phyloP scores from a whole-genome alignment of 2,797 vertebrate genomes.

The Gadopsis bispinosus region DNA sequence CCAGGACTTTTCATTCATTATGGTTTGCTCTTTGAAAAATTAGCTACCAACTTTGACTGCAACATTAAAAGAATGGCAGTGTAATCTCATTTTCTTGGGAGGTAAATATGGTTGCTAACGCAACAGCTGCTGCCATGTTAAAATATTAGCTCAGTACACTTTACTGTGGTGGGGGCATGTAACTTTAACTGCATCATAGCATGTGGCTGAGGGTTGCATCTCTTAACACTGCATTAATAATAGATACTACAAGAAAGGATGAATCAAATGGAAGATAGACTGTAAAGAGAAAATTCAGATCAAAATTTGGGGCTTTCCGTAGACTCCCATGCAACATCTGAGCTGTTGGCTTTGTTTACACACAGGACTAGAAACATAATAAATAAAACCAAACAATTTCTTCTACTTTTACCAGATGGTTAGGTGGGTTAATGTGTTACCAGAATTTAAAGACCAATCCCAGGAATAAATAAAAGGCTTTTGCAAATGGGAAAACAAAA shows the following conservation, averaged over 20 bases:
- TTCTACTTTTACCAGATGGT: conserved; percentile 44
- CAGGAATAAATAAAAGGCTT: conserved; percentile 54
- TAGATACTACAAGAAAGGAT: background rate
- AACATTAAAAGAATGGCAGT: background rate
- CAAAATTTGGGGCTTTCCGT: background rate
- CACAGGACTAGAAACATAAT: conserved; percentile 25
- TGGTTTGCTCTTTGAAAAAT: background rate
- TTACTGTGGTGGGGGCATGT: background rate
- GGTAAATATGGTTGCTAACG: background rate
- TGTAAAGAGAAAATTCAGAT: background rate
- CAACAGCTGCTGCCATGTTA: background rate
- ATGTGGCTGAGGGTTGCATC: conserved; percentile 3
- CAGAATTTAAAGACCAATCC: conserved; percentile 45
- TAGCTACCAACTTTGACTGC: background rate
- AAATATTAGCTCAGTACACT: background rate
- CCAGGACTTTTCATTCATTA: background rate
- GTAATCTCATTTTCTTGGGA: background rate
- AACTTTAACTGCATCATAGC: background rate
- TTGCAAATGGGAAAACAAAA: conserved; percentile 65
- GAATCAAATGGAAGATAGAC: background rate
- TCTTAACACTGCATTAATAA: conserved; percentile 15
- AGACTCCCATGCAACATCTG: background rate
- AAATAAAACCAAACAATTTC: conserved; percentile 26
- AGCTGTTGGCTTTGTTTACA: conserved; percentile 43
- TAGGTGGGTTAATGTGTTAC: conserved; percentile 64